phyloP scores from a whole-genome alignment of 2,888 invertebrate genomes.

The Eutolmus rufibarbis region DNA sequence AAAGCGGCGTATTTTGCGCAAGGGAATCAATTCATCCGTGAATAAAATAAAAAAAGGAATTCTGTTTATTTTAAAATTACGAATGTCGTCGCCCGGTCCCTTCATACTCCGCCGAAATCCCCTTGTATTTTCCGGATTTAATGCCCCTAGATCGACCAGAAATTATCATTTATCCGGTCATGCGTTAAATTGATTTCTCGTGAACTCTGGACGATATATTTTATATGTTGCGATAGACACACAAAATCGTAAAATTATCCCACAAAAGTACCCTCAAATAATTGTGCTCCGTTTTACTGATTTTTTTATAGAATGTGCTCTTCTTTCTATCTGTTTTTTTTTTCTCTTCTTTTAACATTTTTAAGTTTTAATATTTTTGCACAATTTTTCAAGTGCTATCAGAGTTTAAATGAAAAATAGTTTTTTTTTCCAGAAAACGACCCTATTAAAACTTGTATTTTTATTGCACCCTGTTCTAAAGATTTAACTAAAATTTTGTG shows the following conservation, averaged over 20 bases:
- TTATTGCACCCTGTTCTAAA: too few relatives aligned
- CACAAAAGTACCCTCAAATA: neutral
- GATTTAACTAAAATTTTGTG: too few relatives aligned
- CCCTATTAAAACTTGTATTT: too few relatives aligned
- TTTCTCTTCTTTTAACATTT: neutral
- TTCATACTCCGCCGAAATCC: neutral
- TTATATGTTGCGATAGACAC: neutral
- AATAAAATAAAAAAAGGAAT: neutral
- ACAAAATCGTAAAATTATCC: neutral
- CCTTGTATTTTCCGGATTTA: neutral
- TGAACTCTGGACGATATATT: neutral
- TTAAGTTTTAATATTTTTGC: neutral
- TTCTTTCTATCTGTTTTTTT: neutral
- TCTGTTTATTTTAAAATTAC: neutral
- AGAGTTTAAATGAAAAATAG: too few relatives aligned
- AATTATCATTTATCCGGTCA: neutral
- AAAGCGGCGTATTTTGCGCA: neutral
- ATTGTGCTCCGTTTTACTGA: neutral
- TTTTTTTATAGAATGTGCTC: neutral
- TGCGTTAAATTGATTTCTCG: neutral
- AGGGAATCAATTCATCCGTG: neutral
- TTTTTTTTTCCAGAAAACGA: too few relatives aligned
- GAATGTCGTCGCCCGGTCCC: neutral
- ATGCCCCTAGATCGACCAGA: neutral
- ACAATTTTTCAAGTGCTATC: too few relatives aligned